phyloP scores from a whole-genome alignment of 2,113 vertebrate species.

The Sporophila hypoxantha region DNA sequence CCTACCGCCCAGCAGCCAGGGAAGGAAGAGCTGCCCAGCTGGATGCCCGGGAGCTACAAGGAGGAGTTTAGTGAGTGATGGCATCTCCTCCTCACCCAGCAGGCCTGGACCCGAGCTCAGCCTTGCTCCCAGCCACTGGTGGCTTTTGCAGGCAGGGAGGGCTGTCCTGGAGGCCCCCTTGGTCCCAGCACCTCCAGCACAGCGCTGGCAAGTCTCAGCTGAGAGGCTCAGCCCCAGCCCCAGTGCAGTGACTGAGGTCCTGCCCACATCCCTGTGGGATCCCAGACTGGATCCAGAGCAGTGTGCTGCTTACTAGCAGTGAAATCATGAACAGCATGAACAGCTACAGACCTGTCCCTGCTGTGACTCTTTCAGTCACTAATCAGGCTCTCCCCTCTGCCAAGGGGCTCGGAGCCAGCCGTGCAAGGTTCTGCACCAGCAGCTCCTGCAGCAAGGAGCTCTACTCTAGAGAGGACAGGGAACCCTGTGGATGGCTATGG shows the following conservation, averaged over 20 bases:
- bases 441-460: neutral
- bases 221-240: neutral
- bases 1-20: fast-evolving
- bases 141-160: neutral
- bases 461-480: fast-evolving
- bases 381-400: neutral
- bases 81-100: neutral
- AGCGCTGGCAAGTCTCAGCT: neutral
- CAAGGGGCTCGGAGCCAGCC: fast-evolving
- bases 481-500: fast-evolving
- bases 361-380: neutral
- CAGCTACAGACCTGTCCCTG: too few relatives aligned
- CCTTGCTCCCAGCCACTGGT: fast-evolving
- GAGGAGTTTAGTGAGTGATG: neutral
- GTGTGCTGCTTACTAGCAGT: neutral
- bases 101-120: neutral
- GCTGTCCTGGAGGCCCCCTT: neutral
- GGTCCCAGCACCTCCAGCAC: neutral
- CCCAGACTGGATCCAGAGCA: neutral
- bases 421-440: neutral
- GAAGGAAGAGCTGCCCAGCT: neutral
- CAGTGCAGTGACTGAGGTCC: fast-evolving
- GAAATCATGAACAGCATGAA: neutral
- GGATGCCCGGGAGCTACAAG: fast-evolving
- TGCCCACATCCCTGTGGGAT: neutral